Percentiles rank a stretch among this genome's conserved stretches.
Evolutionary conservation across 2,797 vertebrate species (phyloP).

Genomic region (Bufotes viridis): DNA sequence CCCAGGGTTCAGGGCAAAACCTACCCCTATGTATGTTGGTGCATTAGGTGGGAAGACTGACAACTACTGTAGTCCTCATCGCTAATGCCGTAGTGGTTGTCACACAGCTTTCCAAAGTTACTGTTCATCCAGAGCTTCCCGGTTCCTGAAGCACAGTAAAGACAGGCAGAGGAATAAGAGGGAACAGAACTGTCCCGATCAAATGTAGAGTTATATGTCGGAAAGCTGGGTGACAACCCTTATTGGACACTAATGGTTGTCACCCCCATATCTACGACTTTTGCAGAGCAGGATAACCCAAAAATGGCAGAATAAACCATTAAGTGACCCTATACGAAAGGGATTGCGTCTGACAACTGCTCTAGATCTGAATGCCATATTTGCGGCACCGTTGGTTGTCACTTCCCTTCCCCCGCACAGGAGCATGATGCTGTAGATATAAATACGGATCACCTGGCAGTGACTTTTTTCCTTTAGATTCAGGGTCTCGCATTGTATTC

Average conservation of each 20-base stretch:
- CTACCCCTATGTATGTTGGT: too few species aligned
- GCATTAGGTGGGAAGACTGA: too few species aligned
- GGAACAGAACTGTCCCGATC: too few species aligned
- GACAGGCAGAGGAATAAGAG: too few species aligned
- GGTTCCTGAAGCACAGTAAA: not conserved
- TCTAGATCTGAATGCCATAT: not conserved
- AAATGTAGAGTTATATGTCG: not conserved
- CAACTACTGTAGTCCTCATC: too few species aligned
- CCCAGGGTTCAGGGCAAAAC: too few species aligned
- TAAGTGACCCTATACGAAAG: too few species aligned
- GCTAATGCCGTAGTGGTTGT: not conserved
- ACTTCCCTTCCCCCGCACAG: not conserved
- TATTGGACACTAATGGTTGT: too few species aligned
- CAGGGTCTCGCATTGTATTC: not conserved
- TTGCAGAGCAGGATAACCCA: too few species aligned
- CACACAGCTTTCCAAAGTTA: not conserved
- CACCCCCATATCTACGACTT: too few species aligned
- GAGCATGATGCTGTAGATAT: not conserved
- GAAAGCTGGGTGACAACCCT: not conserved
- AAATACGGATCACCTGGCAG: not conserved
- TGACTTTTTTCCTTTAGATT: not conserved
- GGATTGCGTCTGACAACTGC: not conserved
- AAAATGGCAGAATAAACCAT: too few species aligned
- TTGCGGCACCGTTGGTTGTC: not conserved
- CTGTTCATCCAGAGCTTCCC: not conserved